These are phyloP conservation scores for Lepidurus packardi DNA, from an alignment of 1,140 invertebrate genomes.

Conservation along the genomic window DNA sequence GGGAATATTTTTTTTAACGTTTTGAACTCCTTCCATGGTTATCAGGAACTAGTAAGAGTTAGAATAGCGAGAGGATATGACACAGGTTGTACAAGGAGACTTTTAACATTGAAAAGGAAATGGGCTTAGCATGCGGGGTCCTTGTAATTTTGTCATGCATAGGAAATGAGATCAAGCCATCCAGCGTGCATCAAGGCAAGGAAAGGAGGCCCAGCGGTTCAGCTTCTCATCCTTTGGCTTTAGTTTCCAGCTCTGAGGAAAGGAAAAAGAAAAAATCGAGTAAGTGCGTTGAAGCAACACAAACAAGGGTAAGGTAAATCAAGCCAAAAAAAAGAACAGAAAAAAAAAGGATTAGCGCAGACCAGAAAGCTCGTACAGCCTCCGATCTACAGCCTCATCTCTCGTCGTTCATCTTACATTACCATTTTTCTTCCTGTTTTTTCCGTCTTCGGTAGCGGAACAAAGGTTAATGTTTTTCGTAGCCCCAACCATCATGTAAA, in stretches of 20 bases:
- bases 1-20: neutral
- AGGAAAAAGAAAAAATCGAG: neutral
- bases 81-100: neutral
- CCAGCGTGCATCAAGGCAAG: constrained; percentile 10
- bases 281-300: neutral
- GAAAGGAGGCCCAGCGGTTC: neutral
- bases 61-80: neutral
- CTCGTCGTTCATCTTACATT: neutral
- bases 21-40: neutral
- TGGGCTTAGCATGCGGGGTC: constrained; percentile 6
- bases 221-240: constrained; percentile 14
- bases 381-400: constrained; percentile 8
- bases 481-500: neutral
- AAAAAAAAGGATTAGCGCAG: neutral
- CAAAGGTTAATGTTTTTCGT: neutral
- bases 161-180: constrained; percentile 21
- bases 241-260: neutral
- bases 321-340: neutral
- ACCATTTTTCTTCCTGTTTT: neutral
- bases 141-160: constrained; percentile 16
- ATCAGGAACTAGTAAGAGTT: neutral
- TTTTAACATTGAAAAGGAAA: constrained; percentile 17
- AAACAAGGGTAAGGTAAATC: constrained; percentile 14
- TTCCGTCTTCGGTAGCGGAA: neutral
- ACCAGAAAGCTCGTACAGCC: neutral